Evolutionary conservation across 2,797 vertebrate species (phyloP).

Genomic region (Centroberyx gerrardi): DNA sequence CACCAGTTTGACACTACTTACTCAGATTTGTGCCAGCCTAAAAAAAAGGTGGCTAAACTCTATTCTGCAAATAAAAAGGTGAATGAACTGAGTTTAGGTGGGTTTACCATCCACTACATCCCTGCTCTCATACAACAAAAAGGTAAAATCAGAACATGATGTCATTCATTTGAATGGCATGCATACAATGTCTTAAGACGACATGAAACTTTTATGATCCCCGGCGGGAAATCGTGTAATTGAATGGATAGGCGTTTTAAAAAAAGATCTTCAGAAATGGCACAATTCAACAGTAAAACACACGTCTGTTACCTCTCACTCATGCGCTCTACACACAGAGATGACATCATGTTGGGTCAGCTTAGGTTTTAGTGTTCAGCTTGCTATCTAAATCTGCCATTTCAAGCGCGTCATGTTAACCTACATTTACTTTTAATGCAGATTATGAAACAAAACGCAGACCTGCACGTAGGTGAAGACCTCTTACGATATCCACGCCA

Average conservation of each 20-base stretch:
- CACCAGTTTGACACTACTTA: not conserved
- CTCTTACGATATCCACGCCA: not conserved
- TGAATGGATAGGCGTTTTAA: conserved; percentile 23
- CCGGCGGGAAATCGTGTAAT: not conserved
- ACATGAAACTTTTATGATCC: conserved; percentile 22
- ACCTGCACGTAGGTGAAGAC: conserved; percentile 11
- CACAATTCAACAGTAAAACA: conserved; percentile 44
- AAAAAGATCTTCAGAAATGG: conserved; percentile 48
- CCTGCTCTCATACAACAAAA: not conserved
- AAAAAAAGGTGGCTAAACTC: not conserved
- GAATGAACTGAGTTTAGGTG: conserved; percentile 3
- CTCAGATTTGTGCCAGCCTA: conserved; percentile 1
- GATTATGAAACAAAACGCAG: conserved; percentile 44
- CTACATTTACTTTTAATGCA: conserved; percentile 53
- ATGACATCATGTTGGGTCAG: conserved; percentile 85
- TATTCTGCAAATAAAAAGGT: conserved; percentile 22
- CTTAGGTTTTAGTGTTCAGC: conserved; percentile 72
- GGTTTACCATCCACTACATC: not conserved
- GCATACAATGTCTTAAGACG: conserved; percentile 33
- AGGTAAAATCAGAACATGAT: not conserved
- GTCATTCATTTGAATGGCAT: conserved; percentile 11
- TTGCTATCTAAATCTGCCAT: conserved; percentile 72
- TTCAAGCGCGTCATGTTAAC: conserved; percentile 66
- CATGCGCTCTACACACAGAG: conserved; percentile 67
- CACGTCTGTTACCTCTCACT: conserved; percentile 69